Conservation (phyloP, 1,140 invertebrate genomes). For the Cydia strobilella region DNA sequence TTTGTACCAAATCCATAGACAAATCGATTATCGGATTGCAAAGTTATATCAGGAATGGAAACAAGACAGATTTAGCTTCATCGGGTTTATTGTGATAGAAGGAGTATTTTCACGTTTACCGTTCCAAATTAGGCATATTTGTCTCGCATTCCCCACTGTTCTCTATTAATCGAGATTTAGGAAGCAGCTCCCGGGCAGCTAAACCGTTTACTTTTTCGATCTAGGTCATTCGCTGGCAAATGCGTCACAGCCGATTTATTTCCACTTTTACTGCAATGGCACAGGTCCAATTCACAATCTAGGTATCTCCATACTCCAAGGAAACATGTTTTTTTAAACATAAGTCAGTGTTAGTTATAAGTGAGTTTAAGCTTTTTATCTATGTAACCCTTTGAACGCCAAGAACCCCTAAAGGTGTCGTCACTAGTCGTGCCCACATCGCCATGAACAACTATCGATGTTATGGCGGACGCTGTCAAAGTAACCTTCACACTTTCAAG, state of each 20-base stretch:
- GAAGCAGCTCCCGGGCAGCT: slow-evolving; percentile 39
- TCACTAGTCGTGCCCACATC: no score
- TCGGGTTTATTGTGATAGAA: slow-evolving; percentile 18
- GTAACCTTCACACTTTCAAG: no score
- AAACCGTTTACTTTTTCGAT: slow-evolving; percentile 60
- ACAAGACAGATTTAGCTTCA: slow-evolving; percentile 11
- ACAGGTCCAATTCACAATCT: slow-evolving; percentile 71
- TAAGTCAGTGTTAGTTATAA: slow-evolving; percentile 36
- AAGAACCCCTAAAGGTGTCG: no score
- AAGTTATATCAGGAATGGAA: not conserved
- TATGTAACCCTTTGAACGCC: no score
- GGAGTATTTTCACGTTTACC: not conserved
- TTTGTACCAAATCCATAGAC: not conserved
- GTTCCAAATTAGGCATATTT: slow-evolving; percentile 30
- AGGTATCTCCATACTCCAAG: slow-evolving; percentile 56
- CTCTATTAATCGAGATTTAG: slow-evolving; percentile 44
- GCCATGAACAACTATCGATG: no score
- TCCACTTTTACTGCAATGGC: slow-evolving; percentile 78
- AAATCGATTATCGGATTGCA: slow-evolving; percentile 1
- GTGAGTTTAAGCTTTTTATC: slow-evolving; percentile 11
- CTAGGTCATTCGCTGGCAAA: slow-evolving; percentile 72
- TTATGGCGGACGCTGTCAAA: no score
- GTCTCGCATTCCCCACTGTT: slow-evolving; percentile 16
- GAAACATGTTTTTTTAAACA: slow-evolving; percentile 67
- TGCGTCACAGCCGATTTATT: slow-evolving; percentile 73